These are phyloP conservation scores for Micronycteris hirsuta DNA, from an alignment of 2,113 vertebrate genomes.

Conservation along the genomic window DNA sequence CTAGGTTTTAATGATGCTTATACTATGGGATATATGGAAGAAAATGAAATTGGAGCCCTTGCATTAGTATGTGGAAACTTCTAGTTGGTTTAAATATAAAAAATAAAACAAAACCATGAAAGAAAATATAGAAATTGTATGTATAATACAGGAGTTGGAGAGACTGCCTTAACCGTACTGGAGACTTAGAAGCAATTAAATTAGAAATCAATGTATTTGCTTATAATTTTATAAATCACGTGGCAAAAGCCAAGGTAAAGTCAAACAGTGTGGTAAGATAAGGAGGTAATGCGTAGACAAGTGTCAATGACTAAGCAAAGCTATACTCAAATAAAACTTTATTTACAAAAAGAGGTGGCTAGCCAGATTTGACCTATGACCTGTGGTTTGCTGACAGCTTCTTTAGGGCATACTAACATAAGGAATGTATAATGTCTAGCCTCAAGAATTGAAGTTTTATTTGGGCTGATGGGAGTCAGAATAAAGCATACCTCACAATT, in stretches of 20 bases:
- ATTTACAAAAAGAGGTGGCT: constrained; percentile 10
- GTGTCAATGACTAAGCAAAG: not conserved
- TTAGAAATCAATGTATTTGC: not conserved
- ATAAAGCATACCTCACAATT: not conserved
- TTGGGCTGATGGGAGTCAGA: not conserved
- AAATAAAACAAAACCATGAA: not conserved
- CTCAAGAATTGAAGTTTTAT: not conserved
- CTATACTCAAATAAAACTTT: not conserved
- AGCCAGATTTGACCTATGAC: not conserved
- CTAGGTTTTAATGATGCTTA: not conserved
- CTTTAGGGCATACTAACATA: not conserved
- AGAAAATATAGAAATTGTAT: not conserved
- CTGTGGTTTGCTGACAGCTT: not conserved
- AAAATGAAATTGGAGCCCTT: not conserved
- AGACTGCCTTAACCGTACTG: not conserved
- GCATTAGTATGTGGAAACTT: constrained; percentile 9
- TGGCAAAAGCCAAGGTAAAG: not conserved
- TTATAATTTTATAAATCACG: not conserved
- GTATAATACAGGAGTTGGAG: not conserved
- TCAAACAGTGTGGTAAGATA: not conserved
- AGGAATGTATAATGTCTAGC: not conserved
- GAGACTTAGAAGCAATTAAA: not conserved
- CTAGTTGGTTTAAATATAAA: constrained; percentile 34
- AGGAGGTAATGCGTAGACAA: not conserved
- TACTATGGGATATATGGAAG: not conserved